Evolutionary conservation across 2,888 invertebrate species (phyloP), one percentile per base, ranked within the genome.

Genomic region (Drosophila vallismaia): DNA sequence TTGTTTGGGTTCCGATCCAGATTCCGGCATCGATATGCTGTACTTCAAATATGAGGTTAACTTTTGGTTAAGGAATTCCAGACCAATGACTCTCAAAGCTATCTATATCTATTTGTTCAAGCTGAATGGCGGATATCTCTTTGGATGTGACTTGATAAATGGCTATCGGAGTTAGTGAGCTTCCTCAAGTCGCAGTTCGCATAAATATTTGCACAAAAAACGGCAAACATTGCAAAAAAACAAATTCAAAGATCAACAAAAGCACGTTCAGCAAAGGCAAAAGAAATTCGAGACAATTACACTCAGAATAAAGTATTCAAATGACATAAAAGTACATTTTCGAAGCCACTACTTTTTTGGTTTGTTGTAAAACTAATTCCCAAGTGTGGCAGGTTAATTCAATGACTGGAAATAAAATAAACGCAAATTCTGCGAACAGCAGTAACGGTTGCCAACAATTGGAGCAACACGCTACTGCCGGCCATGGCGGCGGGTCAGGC

Each of bases 251-350:
- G 63, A 45, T 40, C 33, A 50, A 9, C 33, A 19, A 9, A 50
- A 45, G 49, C 76, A 48, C 69, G 56, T 56, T 45, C 67, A 51
- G 62, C 60, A 36, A 59, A 69, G 67, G 66, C 67, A 42, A 55
- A 46, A 56, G 78, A 80, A 57, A 81, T 77, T 84, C 68, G 78
- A 81, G 71, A 58, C 50, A 49, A 38, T 26, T 24, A 40, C 50
- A 63, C 49, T 28, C 2, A 24, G 1, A 14, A 10, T 14, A 0
- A 7, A 36, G 10, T 54, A 19, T 7, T 48, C 1, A 12, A 12
- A 6, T 12, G n/a, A 8, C 7, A 26, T 2, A 9, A 49, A 36
- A 24, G 19, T 26, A 38, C 7, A 14, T 28, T 28, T 28, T 4
- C 28, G 0, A 28, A 28, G 5, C 28, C 28, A 4, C 28, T 2